Base-by-base conservation (phyloP, 2,797 vertebrate genomes). In the Molossus molossus region DNA sequence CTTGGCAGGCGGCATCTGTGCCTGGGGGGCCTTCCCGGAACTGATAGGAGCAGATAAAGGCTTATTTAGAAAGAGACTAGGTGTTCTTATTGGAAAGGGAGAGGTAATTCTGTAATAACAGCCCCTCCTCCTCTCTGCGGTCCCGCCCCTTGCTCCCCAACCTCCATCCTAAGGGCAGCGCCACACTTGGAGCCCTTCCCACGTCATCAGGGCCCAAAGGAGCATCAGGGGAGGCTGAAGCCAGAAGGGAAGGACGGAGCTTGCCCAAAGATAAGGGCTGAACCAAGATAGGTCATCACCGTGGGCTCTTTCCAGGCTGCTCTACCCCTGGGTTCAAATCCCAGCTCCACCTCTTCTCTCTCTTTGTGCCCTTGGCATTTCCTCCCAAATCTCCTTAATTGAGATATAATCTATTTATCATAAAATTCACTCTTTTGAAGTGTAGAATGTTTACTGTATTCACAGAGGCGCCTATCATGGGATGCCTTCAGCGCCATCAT, bases 21-120 rank as follows among this genome's bases (percentile, higher is more conserved):
- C 85, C 92, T 10, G 50, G 40, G 92, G 92, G 92, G 81, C 73
- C 76, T 90, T 96, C 87, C 72, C 89, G 87, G 91, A 86, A 73
- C 40, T 4, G 45, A 17, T 62, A 95, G 69, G 48, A 29, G 73
- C 50, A 80, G 93, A 45, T 29, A 12, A 76, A 60, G 64, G 70
- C 70, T 69, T 48, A n/a, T 65, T 25, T 92, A 67, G 91, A 64
- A 87, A 67, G 27, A 62, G 69, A 48, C 55, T 12, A 3, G 53
- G 27, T 70, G 58, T 33, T 86, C 69, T 86, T 83, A 65, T 40
- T 17, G 81, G 76, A 73, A 93, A 89, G 17, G 13, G 72, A 53
- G 86, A 53, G 27, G 53, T 53, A 27, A 13, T 29, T 94, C 82
- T 60, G 0, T 0, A 2, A 10, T 1, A 23, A 64, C 12, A 45